Conservation (phyloP, 2,888 invertebrate genomes). For the Melangyna quadrimaculata region DNA sequence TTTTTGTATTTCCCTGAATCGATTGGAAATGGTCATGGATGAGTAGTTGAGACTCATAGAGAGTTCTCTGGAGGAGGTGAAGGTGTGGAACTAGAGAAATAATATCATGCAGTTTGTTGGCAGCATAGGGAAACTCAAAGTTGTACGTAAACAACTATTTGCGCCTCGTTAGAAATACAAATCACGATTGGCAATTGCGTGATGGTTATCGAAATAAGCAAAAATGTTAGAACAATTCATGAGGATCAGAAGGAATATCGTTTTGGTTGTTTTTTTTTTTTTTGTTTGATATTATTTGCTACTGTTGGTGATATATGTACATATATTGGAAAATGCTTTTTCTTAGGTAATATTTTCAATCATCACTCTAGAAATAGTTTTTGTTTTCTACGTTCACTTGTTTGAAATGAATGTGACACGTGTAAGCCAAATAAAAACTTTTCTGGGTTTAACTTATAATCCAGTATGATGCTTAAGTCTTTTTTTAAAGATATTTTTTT, state of each 20-base stretch:
- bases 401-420: too few species aligned
- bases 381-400: too few species aligned
- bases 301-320: neutral
- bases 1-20: conserved; percentile 51
- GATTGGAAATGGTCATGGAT: conserved; percentile 69
- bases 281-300: neutral
- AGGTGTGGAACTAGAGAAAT: neutral
- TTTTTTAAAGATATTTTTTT: too few species aligned
- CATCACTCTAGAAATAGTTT: neutral
- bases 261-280: neutral
- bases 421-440: too few species aligned
- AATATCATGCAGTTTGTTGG: neutral
- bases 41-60: conserved; percentile 28
- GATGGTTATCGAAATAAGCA: conserved; percentile 27
- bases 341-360: neutral
- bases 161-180: conserved; percentile 70
- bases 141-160: conserved; percentile 47
- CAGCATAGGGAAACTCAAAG: neutral
- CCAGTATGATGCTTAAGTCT: too few species aligned
- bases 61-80: neutral
- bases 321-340: neutral
- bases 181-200: conserved; percentile 63
- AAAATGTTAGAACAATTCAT: conserved; percentile 13
- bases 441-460: too few species aligned
- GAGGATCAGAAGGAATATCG: conserved; percentile 52